Conservation (phyloP, 2,888 invertebrate species). For the Cylloceria caligata region DNA sequence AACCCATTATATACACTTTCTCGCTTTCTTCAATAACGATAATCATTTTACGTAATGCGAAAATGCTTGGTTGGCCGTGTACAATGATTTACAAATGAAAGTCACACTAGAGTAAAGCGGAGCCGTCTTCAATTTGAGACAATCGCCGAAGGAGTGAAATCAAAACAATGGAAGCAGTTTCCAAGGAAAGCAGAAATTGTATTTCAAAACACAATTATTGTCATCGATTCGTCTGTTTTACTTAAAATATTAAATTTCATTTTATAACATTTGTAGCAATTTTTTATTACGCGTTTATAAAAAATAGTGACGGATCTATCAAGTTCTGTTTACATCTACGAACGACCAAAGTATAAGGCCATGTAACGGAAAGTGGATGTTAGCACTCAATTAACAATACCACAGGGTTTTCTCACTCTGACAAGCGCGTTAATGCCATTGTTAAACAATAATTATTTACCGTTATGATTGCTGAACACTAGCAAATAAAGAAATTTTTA, state of each 20-base stretch:
- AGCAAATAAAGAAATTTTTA: background rate
- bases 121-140: background rate
- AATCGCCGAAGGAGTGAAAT: background rate
- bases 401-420: background rate
- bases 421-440: constrained; percentile 4
- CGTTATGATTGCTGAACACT: background rate
- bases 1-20: constrained; percentile 67
- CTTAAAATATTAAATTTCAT: background rate
- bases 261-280: no score
- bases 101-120: constrained; percentile 41
- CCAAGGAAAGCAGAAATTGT: no score
- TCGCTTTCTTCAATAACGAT: constrained; percentile 69
- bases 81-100: constrained; percentile 43
- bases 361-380: background rate
- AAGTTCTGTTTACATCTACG: background rate
- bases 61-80: constrained; percentile 14
- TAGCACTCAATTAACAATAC: background rate
- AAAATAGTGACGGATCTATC: no score
- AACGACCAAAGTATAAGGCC: background rate
- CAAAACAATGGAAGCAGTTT: background rate
- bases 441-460: background rate
- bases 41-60: constrained; percentile 61
- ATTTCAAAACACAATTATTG: no score
- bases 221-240: no score
- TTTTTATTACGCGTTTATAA: no score